Evolutionary conservation across 2,113 vertebrate species (phyloP).

Genomic region (Dascyllus trimaculatus): DNA sequence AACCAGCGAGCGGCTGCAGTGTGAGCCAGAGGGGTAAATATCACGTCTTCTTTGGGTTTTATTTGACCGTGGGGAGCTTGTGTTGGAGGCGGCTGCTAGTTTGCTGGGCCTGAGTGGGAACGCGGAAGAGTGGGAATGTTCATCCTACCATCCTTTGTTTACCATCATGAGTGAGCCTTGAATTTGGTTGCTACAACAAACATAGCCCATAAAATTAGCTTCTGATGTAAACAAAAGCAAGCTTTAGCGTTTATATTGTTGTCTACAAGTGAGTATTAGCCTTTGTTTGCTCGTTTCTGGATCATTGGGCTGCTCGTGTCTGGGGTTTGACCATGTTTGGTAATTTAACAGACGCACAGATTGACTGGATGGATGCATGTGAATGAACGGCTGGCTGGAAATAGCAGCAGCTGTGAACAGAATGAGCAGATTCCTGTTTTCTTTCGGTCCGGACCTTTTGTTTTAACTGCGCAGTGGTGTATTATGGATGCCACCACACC

Average conservation of each 20-base stretch:
- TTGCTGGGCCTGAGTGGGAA: constrained; percentile 59
- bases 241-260: background rate
- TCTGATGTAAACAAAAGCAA: background rate
- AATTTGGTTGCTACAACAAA: constrained; percentile 56
- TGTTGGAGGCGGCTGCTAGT: constrained; percentile 25
- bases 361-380: constrained; percentile 17
- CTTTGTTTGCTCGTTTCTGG: constrained; percentile 8
- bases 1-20: constrained; percentile 34
- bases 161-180: constrained; percentile 65
- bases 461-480: constrained; percentile 56
- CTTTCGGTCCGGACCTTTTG: background rate
- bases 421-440: background rate
- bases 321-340: constrained; percentile 73
- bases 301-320: constrained; percentile 49
- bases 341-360: constrained; percentile 41
- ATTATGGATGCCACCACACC: constrained; percentile 49
- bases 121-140: constrained; percentile 76
- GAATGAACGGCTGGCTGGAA: constrained; percentile 43
- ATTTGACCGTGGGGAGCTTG: background rate
- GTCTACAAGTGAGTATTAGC: constrained; percentile 49
- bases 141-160: constrained; percentile 78
- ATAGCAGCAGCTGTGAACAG: background rate
- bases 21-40: constrained; percentile 52
- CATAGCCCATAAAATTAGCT: background rate
- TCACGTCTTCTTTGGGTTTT: constrained; percentile 19